These are phyloP conservation scores for Drosophila gunungcola DNA, from an alignment of 1,140 invertebrate species.

Conservation along the genomic window DNA sequence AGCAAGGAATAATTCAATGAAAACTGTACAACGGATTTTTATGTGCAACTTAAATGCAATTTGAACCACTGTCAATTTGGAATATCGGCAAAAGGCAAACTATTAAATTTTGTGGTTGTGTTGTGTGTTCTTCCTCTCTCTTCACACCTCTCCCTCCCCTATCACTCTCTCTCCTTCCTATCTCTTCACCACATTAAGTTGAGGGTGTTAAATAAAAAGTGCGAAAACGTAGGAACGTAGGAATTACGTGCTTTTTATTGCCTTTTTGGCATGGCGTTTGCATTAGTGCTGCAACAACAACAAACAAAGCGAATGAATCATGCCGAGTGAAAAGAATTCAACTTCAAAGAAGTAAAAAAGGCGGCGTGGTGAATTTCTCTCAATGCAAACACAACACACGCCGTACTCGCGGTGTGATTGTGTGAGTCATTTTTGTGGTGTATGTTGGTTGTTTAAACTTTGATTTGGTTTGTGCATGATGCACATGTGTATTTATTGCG, in stretches of 20 bases:
- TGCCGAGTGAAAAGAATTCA: slow-evolving; percentile 41
- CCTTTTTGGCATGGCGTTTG: slow-evolving; percentile 21
- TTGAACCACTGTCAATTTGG: slow-evolving; percentile 56
- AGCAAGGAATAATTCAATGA: not conserved
- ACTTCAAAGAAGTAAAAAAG: slow-evolving; percentile 40
- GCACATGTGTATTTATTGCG: slow-evolving; percentile 40
- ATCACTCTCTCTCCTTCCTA: slow-evolving; percentile 3
- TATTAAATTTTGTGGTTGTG: slow-evolving; percentile 17
- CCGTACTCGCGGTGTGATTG: slow-evolving; percentile 7
- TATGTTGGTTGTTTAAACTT: not conserved
- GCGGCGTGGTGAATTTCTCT: slow-evolving; percentile 66
- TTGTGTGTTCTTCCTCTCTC: slow-evolving; percentile 13
- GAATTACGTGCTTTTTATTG: slow-evolving; percentile 52
- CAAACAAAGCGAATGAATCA: slow-evolving; percentile 78
- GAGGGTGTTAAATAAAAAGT: slow-evolving; percentile 67
- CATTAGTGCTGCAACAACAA: slow-evolving; percentile 53
- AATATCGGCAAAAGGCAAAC: slow-evolving; percentile 32
- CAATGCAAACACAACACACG: slow-evolving; percentile 44
- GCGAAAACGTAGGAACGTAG: slow-evolving; percentile 33
- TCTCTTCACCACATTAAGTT: slow-evolving; percentile 22
- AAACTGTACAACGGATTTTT: slow-evolving; percentile 15
- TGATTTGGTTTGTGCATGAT: not conserved
- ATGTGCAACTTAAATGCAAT: slow-evolving; percentile 27
- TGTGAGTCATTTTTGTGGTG: not conserved
- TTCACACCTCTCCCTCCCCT: slow-evolving; percentile 6